Evolutionary conservation across 2,888 invertebrate species (phyloP).

Genomic region (Ashinkailepas kermadecensis): DNA sequence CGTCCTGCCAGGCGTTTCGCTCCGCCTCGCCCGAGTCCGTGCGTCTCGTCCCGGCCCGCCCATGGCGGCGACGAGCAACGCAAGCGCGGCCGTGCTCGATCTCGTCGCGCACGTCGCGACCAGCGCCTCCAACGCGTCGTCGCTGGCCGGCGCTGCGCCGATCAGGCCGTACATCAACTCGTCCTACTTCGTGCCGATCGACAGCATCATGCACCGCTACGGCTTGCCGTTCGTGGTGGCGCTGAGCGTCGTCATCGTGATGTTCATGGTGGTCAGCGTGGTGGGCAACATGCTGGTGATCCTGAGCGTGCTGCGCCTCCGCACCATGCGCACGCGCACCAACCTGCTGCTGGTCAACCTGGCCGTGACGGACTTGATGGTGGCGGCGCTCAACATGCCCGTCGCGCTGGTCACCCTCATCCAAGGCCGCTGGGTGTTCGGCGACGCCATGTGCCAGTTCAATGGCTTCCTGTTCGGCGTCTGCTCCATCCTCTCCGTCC

Average conservation of each 20-base stretch:
- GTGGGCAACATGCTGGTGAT: constrained; percentile 45
- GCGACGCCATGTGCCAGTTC: constrained; percentile 40
- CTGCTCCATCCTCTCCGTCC: constrained; percentile 44
- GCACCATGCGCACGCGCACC: constrained; percentile 45
- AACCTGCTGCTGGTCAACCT: constrained; percentile 45
- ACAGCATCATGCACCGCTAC: constrained; percentile 29
- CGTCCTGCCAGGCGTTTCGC: too few relatives aligned
- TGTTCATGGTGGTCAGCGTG: constrained; percentile 41
- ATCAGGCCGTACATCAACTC: background rate
- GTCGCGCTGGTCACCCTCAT: constrained; percentile 43
- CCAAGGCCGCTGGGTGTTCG: constrained; percentile 42
- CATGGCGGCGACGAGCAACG: background rate
- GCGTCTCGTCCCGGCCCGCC: background rate
- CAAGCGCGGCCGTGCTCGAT: background rate
- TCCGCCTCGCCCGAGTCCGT: background rate
- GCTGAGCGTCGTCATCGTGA: constrained; percentile 38
- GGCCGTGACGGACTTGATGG: constrained; percentile 44
- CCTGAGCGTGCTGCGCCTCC: constrained; percentile 41
- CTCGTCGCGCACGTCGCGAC: too few relatives aligned
- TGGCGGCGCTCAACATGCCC: constrained; percentile 43
- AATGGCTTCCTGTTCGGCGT: constrained; percentile 44
- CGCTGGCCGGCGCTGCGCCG: background rate
- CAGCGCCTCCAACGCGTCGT: too few relatives aligned
- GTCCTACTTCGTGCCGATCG: background rate
- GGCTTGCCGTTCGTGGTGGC: constrained; percentile 37